Conservation (phyloP, 2,113 vertebrate genomes). For the Helogale parvula region DNA sequence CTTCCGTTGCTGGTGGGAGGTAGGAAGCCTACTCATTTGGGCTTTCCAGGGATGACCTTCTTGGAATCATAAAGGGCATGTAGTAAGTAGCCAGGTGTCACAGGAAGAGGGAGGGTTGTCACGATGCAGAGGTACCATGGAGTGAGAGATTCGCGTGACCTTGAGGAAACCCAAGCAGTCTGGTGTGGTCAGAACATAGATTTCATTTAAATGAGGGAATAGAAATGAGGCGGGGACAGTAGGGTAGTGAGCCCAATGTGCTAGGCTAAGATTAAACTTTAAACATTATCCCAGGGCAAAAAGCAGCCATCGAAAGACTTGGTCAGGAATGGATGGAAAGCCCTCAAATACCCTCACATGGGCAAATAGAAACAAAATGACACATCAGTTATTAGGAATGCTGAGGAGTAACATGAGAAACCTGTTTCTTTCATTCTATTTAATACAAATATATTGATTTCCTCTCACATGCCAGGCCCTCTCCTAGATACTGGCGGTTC, state of each 20-base stretch:
- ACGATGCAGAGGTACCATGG: background rate
- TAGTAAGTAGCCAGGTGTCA: background rate
- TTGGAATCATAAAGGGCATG: background rate
- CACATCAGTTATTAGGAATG: background rate
- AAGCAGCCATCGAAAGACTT: background rate
- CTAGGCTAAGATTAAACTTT: background rate
- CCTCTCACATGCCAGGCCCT: background rate
- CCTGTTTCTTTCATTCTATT: background rate
- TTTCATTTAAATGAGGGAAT: constrained; percentile 46
- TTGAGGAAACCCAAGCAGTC: constrained; percentile 7
- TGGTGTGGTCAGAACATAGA: background rate
- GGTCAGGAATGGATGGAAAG: background rate
- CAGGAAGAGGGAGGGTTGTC: background rate
- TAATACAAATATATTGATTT: background rate
- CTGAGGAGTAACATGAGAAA: background rate
- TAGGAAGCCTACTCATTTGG: background rate
- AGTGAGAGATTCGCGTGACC: background rate
- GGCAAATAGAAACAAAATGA: background rate
- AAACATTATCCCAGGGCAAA: background rate
- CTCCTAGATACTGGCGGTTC: background rate
- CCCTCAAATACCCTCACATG: background rate
- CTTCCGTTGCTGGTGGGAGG: background rate
- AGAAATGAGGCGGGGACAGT: background rate
- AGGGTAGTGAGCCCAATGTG: background rate
- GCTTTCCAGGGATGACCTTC: background rate